A percentile compares a stretch with the other conserved stretches of the same genome.
Conservation (phyloP, 2,888 invertebrate genomes). For the Coleophora deauratella region DNA sequence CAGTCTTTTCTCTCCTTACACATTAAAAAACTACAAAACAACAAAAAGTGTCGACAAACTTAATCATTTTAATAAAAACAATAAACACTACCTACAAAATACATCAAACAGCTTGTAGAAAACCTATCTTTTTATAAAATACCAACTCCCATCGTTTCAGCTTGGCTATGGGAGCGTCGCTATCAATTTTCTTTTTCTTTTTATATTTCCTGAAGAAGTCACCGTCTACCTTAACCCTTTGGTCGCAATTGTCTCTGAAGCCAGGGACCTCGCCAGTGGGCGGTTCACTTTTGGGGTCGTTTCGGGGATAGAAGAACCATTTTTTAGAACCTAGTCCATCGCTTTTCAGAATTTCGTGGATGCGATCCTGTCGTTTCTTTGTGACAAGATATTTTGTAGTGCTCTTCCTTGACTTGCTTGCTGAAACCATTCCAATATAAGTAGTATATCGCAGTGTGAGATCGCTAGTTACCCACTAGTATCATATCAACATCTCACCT, state of each 20-base stretch:
- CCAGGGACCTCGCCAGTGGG: conserved; percentile 18
- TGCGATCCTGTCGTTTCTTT: conserved; percentile 51
- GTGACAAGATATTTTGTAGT: conserved; percentile 52
- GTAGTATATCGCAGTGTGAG: too few species aligned
- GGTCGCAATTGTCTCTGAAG: conserved; percentile 42
- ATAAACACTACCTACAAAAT: conserved; percentile 2
- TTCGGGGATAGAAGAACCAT: conserved; percentile 58
- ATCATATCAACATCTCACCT: too few species aligned
- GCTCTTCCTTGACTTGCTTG: conserved; percentile 49
- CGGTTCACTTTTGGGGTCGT: conserved; percentile 16
- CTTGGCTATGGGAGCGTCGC: conserved; percentile 53
- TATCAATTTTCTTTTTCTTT: conserved; percentile 43
- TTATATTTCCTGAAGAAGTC: conserved; percentile 60
- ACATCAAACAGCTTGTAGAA: conserved; percentile 51
- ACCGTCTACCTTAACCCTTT: conserved; percentile 54
- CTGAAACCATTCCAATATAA: conserved; percentile 23
- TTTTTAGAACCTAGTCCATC: conserved; percentile 59
- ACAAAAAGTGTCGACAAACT: neutral
- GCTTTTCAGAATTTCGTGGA: conserved; percentile 54
- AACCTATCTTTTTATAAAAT: conserved; percentile 62
- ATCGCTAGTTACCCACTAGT: too few species aligned
- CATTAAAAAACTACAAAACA: too few species aligned
- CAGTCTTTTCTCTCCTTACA: too few species aligned
- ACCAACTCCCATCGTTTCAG: conserved; percentile 61
- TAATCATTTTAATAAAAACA: conserved; percentile 4